phyloP scores from a whole-genome alignment of 2,888 invertebrate genomes.

The Perizoma affinitatum region DNA sequence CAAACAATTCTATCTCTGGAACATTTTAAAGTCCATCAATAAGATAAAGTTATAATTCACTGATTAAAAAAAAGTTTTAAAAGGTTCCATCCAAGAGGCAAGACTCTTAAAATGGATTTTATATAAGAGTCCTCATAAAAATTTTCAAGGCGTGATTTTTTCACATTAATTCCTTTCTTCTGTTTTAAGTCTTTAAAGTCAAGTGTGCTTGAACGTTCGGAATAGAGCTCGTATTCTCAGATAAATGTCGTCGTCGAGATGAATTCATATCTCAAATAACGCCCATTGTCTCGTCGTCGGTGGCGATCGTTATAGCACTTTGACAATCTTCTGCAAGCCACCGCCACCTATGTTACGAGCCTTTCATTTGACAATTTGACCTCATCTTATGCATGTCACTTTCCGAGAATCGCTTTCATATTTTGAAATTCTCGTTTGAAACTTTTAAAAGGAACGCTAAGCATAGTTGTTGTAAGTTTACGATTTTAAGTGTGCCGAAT shows the following conservation, averaged over 20 bases:
- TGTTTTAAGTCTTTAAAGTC: slow-evolving; percentile 4
- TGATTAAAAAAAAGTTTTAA: slow-evolving; percentile 40
- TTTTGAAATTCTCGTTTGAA: slow-evolving; percentile 8
- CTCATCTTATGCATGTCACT: no score
- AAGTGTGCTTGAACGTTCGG: slow-evolving; percentile 13
- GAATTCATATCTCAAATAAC: no score
- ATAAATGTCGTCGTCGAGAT: no score
- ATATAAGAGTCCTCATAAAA: slow-evolving; percentile 9
- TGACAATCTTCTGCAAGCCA: no score
- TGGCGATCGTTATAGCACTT: no score
- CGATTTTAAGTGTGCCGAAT: slow-evolving; percentile 4
- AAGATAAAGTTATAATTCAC: slow-evolving; percentile 32
- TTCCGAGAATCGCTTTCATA: background rate
- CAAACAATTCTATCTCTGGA: background rate
- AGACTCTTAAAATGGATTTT: slow-evolving; percentile 19
- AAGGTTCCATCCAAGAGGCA: slow-evolving; percentile 13
- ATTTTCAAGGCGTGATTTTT: slow-evolving; percentile 5
- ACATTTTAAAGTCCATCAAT: slow-evolving; percentile 15
- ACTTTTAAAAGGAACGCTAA: background rate
- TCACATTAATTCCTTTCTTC: slow-evolving; percentile 11
- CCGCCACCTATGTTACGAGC: no score
- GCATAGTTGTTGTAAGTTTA: background rate
- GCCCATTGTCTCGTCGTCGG: no score
- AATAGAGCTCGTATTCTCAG: background rate
- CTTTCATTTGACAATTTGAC: no score